Evolutionary conservation across 2,797 vertebrate genomes (phyloP).

Genomic region (Muscicapa comitata): DNA sequence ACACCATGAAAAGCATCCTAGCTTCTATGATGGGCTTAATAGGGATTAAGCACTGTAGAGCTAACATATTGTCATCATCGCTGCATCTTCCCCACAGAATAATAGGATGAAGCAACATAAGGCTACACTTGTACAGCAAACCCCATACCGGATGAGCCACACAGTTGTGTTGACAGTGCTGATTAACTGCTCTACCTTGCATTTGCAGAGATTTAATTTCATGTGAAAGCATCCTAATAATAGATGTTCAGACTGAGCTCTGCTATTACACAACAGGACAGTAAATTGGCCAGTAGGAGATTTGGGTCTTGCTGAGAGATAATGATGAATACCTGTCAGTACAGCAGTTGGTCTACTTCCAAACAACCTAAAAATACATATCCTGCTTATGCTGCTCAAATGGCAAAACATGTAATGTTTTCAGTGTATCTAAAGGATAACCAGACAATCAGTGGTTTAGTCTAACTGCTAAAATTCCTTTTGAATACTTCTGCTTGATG

Average conservation of each 20-base stretch:
- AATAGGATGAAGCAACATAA: constrained; percentile 29
- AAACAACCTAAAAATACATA: background rate
- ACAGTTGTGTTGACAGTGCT: background rate
- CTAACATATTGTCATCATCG: background rate
- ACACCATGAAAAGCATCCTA: background rate
- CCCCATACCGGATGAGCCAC: background rate
- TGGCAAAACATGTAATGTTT: background rate
- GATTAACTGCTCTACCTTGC: constrained; percentile 24
- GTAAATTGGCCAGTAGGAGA: constrained; percentile 16
- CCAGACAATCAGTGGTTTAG: background rate
- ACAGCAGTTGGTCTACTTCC: background rate
- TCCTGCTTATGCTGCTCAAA: background rate
- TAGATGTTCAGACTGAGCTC: background rate
- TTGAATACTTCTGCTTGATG: background rate
- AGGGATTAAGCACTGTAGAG: background rate
- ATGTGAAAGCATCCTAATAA: constrained; percentile 37
- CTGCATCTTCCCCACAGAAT: background rate
- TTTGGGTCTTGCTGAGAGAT: background rate
- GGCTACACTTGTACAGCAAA: background rate
- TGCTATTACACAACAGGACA: constrained; percentile 21
- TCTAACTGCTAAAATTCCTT: background rate
- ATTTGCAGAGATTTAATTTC: constrained; percentile 18
- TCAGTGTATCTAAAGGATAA: background rate
- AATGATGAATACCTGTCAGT: background rate
- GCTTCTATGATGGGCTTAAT: background rate